phyloP scores from a whole-genome alignment of 2,113 vertebrate species.

The Peromyscus leucopus region DNA sequence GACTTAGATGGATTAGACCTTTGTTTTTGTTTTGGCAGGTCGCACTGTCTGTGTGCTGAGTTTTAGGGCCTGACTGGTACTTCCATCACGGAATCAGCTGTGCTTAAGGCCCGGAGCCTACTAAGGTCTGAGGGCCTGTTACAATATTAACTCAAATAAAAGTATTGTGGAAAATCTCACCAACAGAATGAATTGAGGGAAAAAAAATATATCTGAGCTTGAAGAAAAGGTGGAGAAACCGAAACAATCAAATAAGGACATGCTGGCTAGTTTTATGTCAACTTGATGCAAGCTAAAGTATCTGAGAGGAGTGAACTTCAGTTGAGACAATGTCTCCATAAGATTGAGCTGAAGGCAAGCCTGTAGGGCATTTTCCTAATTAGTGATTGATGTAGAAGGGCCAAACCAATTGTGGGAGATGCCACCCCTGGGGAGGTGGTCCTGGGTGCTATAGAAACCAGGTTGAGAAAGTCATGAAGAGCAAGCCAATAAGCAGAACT shows the following conservation, averaged over 20 bases:
- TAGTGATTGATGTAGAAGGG: background rate
- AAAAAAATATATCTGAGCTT: background rate
- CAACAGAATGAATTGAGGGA: background rate
- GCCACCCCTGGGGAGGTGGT: background rate
- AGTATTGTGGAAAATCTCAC: background rate
- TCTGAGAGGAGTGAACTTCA: background rate
- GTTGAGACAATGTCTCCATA: background rate
- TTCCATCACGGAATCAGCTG: background rate
- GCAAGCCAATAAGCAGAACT: background rate
- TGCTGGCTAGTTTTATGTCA: background rate
- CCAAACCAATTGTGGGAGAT: background rate
- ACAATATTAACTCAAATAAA: background rate
- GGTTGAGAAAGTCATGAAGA: background rate
- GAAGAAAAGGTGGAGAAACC: background rate
- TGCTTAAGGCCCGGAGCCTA: background rate
- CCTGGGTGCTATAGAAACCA: background rate
- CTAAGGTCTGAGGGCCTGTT: background rate
- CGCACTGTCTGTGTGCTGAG: background rate
- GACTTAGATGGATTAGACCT: background rate
- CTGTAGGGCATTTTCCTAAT: background rate
- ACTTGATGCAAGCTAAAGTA: background rate
- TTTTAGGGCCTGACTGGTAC: background rate
- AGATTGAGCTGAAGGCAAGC: background rate
- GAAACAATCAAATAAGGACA: background rate
- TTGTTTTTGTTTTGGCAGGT: background rate